These are phyloP conservation scores for Bostrychus sinensis DNA, from an alignment of 2,113 vertebrate genomes.

Conservation along the genomic window DNA sequence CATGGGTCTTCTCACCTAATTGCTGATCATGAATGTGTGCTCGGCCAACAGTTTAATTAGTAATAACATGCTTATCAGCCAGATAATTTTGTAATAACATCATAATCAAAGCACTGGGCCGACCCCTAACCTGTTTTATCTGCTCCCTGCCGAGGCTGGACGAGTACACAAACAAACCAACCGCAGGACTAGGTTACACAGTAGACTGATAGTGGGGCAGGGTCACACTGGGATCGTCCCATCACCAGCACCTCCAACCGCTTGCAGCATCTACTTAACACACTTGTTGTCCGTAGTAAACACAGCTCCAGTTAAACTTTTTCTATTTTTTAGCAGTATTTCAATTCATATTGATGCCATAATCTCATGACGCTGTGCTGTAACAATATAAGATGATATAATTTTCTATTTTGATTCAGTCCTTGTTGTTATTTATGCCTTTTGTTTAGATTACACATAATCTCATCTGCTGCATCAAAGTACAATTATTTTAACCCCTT, in stretches of 20 bases:
- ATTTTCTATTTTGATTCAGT: too few relatives aligned
- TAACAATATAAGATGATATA: too few relatives aligned
- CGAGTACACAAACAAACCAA: constrained; percentile 62
- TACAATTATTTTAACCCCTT: too few relatives aligned
- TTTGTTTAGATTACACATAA: too few relatives aligned
- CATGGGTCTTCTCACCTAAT: background rate
- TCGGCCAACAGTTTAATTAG: constrained; percentile 58
- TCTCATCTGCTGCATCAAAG: too few relatives aligned
- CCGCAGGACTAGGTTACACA: constrained; percentile 51
- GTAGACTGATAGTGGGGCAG: constrained; percentile 45
- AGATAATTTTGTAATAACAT: constrained; percentile 70
- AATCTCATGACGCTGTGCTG: too few relatives aligned
- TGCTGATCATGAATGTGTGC: constrained; percentile 11
- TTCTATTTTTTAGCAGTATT: too few relatives aligned
- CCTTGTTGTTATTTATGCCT: too few relatives aligned
- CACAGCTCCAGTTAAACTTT: too few relatives aligned
- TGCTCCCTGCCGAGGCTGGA: constrained; percentile 50
- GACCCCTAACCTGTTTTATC: constrained; percentile 64
- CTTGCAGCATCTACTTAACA: background rate
- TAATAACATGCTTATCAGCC: constrained; percentile 67
- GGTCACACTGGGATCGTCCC: constrained; percentile 36
- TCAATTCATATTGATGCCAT: too few relatives aligned
- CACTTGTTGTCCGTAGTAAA: background rate
- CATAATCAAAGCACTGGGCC: constrained; percentile 57
- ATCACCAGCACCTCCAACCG: background rate